phyloP scores from a whole-genome alignment of 2,113 vertebrate species.

The Cichladusa arquata region DNA sequence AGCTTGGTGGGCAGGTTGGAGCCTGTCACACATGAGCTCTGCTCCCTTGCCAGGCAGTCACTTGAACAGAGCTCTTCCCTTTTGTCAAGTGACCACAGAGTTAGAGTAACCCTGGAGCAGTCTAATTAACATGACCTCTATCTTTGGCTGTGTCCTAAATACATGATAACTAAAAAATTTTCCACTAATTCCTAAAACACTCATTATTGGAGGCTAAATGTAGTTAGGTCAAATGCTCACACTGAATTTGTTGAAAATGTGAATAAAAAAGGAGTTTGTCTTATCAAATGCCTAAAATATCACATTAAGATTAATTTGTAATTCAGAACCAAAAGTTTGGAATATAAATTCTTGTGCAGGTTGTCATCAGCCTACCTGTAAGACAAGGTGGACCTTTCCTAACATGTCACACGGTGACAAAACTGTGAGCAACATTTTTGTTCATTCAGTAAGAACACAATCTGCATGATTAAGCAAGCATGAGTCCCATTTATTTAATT shows the following conservation, averaged over 20 bases:
- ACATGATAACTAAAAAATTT: constrained; percentile 45
- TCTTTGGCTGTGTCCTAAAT: constrained; percentile 57
- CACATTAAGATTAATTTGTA: not conserved
- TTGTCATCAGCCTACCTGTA: not conserved
- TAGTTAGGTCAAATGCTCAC: not conserved
- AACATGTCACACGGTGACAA: not conserved
- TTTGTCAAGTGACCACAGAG: constrained; percentile 27
- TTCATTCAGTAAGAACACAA: not conserved
- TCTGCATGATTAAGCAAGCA: not conserved
- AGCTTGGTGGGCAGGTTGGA: constrained; percentile 8
- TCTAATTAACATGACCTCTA: constrained; percentile 61
- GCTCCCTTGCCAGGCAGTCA: constrained; percentile 5
- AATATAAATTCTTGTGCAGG: not conserved
- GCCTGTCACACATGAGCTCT: not conserved
- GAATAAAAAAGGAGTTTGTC: not conserved
- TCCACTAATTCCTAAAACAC: constrained; percentile 20
- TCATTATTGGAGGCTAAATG: not conserved
- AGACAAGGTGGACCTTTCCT: not conserved
- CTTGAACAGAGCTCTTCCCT: constrained; percentile 15
- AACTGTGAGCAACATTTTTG: not conserved
- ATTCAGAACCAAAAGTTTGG: not conserved
- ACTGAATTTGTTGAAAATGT: not conserved
- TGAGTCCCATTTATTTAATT: constrained; percentile 15
- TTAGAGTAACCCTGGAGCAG: constrained; percentile 57
- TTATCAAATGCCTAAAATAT: not conserved